Conservation (phyloP, 2,113 vertebrate species). For the Leuciscus idus region DNA sequence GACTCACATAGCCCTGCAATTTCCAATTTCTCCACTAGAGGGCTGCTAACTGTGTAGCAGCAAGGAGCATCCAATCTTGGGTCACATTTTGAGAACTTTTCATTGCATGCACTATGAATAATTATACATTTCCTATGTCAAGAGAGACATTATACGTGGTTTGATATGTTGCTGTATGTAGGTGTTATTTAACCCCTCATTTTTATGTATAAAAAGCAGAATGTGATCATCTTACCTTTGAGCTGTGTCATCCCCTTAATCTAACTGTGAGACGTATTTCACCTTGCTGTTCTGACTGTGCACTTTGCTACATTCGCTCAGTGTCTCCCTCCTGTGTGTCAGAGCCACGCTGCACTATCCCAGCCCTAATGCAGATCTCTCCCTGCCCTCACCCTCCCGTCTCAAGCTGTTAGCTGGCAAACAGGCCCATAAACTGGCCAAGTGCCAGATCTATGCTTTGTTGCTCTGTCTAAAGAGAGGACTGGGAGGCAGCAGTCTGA, state of each 20-base stretch:
- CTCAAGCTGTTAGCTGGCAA: constrained; percentile 70
- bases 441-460: constrained; percentile 55
- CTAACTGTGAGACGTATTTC: constrained; percentile 26
- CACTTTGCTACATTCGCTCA: constrained; percentile 51
- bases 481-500: constrained; percentile 1
- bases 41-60: constrained; percentile 17
- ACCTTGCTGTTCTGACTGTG: constrained; percentile 41
- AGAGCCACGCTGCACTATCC: not conserved
- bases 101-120: not conserved
- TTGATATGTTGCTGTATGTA: not conserved
- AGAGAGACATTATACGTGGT: too few species aligned
- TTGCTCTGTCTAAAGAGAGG: constrained; percentile 35
- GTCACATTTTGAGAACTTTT: not conserved
- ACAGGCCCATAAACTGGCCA: constrained; percentile 61
- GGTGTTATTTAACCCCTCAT: not conserved
- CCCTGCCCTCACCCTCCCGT: constrained; percentile 61
- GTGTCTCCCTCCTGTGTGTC: constrained; percentile 51
- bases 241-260: constrained; percentile 9
- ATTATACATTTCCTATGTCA: not conserved
- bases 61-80: not conserved
- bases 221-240: not conserved
- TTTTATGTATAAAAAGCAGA: not conserved
- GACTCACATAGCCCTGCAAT: constrained; percentile 46
- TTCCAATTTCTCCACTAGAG: constrained; percentile 42
- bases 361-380: constrained; percentile 33